These are phyloP conservation scores for Lasiurus cinereus DNA, from an alignment of 2,113 vertebrate species.

Conservation along the genomic window DNA sequence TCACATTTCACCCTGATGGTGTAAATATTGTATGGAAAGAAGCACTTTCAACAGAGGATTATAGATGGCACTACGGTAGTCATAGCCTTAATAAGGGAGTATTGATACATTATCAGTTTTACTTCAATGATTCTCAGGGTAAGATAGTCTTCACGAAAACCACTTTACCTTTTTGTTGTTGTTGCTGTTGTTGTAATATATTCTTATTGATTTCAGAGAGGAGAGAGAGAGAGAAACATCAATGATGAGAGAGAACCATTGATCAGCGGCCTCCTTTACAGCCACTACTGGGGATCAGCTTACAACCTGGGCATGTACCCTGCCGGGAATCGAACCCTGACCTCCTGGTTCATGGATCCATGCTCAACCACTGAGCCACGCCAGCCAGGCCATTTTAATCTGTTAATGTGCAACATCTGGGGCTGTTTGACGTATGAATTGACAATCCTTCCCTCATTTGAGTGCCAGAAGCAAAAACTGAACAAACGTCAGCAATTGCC, in stretches of 20 bases:
- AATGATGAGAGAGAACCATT: no score
- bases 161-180: constrained; percentile 90
- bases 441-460: constrained; percentile 95
- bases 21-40: constrained; percentile 97
- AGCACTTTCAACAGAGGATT: constrained; percentile 94
- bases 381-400: no score
- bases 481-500: constrained; percentile 92
- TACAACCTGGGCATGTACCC: no score
- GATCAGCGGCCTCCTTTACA: no score
- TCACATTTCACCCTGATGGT: constrained; percentile 90
- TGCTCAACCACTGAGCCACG: no score
- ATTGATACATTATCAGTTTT: constrained; percentile 97
- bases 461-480: constrained; percentile 94
- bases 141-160: constrained; percentile 95
- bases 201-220: no score
- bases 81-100: constrained; percentile 96
- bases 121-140: constrained; percentile 95
- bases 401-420: constrained; percentile 96
- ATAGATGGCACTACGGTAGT: constrained; percentile 96
- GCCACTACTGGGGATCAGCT: no score
- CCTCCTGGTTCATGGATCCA: no score
- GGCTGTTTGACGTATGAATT: constrained; percentile 93
- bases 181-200: no score
- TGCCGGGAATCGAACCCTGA: no score
- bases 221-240: no score